These are phyloP conservation scores for Rhynchophorus ferrugineus DNA, from an alignment of 1,140 invertebrate genomes.

Conservation along the genomic window DNA sequence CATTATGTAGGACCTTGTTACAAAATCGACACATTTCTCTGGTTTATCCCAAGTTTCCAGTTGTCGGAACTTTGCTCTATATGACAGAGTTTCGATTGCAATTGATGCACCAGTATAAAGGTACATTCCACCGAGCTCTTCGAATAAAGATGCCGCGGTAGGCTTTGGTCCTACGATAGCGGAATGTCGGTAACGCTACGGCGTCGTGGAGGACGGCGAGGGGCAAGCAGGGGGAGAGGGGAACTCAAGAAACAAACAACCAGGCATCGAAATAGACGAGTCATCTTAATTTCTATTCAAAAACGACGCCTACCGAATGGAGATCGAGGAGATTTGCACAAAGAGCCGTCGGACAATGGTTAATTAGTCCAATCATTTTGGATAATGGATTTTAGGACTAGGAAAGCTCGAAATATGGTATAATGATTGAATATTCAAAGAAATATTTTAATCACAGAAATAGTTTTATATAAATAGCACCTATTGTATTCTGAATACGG, in stretches of 20 bases:
- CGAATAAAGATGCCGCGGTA: constrained; percentile 3
- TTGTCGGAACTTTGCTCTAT: constrained; percentile 4
- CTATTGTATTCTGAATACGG: no score
- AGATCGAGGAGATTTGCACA: constrained; percentile 3
- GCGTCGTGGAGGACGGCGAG: neutral
- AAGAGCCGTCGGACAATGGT: neutral
- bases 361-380: neutral
- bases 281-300: constrained; percentile 8
- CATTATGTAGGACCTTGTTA: no score
- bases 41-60: no score
- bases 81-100: neutral
- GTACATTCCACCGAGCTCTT: neutral
- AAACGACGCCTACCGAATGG: constrained; percentile 7
- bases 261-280: constrained; percentile 4
- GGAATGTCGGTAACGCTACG: neutral
- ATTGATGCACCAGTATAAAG: neutral
- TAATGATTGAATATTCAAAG: no score
- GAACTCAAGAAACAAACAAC: neutral
- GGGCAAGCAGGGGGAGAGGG: neutral
- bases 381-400: no score
- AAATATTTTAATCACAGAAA: no score
- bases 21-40: no score
- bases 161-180: neutral
- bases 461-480: no score
- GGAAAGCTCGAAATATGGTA: no score